Percentiles rank a stretch among this genome's conserved stretches.
phyloP scores from a whole-genome alignment of 2,797 vertebrate species.

The Aphelocoma californica region DNA sequence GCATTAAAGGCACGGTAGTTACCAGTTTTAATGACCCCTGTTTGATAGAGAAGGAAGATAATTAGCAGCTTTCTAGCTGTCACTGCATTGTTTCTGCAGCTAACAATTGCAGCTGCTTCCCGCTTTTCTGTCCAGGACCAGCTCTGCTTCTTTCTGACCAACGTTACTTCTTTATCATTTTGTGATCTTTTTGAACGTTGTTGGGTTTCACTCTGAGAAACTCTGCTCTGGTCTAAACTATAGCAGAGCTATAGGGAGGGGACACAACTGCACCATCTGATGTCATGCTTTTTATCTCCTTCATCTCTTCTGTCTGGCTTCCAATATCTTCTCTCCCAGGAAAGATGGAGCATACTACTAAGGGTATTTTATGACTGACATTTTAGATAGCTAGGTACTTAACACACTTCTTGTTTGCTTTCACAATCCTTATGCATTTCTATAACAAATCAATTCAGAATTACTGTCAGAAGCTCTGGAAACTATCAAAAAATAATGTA shows the following conservation, averaged over 20 bases:
- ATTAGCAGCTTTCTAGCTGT: background rate
- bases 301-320: background rate
- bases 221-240: background rate
- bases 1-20: background rate
- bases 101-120: background rate
- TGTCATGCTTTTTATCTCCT: background rate
- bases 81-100: background rate
- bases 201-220: background rate
- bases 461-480: background rate
- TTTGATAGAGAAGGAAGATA: background rate
- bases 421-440: background rate
- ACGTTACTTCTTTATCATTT: background rate
- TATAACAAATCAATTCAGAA: background rate
- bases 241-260: background rate
- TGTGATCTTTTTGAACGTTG: background rate
- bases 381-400: background rate
- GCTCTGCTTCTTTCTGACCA: background rate
- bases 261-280: background rate
- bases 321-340: background rate
- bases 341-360: background rate
- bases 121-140: background rate
- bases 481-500: background rate
- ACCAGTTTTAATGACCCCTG: background rate
- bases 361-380: background rate
- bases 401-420: background rate